These are phyloP conservation scores for Ciconia maguari DNA, from an alignment of 2,113 vertebrate genomes.

Conservation along the genomic window DNA sequence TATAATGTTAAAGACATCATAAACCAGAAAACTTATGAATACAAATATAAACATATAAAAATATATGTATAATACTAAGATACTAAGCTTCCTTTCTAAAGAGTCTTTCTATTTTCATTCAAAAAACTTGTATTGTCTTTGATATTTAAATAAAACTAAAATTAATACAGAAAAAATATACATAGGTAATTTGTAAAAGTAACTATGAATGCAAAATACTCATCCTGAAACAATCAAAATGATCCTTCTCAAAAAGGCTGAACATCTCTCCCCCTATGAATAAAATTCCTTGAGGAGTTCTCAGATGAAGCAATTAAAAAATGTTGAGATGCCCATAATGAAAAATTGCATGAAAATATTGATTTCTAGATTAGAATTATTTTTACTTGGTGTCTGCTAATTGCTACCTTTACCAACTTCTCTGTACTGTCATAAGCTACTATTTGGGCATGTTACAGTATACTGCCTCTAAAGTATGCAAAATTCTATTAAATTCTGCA, in stretches of 20 bases:
- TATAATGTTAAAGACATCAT: background rate
- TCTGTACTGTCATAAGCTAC: background rate
- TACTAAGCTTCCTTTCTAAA: background rate
- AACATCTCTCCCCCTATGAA: background rate
- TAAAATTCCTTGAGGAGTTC: background rate
- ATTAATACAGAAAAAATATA: background rate
- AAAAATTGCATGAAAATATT: background rate
- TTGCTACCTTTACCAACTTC: background rate
- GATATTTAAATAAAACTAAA: background rate
- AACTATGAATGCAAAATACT: background rate
- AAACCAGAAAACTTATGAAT: background rate
- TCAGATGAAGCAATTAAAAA: background rate
- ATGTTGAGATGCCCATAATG: background rate
- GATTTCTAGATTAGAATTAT: background rate
- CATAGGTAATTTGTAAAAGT: rapidly evolving
- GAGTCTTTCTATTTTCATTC: background rate
- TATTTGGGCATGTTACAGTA: background rate
- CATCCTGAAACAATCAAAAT: background rate
- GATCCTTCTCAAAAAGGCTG: background rate
- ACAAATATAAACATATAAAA: background rate
- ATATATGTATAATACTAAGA: background rate
- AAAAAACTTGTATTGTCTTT: background rate
- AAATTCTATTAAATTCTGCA: background rate
- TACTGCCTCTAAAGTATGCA: background rate
- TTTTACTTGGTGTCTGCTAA: background rate